Evolutionary conservation across 2,888 invertebrate species (phyloP).

Genomic region (Falcaria lacertinaria): DNA sequence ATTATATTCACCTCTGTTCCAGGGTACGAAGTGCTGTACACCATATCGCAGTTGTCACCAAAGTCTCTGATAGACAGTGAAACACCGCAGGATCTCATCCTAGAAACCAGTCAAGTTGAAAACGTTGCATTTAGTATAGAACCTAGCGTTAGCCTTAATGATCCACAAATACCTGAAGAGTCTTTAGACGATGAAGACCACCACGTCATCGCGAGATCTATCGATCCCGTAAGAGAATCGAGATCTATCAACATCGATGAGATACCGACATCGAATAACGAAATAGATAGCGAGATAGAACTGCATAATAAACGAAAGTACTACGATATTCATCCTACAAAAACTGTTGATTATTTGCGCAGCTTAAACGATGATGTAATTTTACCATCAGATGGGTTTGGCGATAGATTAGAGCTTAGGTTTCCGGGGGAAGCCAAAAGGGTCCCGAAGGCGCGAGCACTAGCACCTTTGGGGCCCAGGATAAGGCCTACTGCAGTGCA

Average conservation of each 20-base stretch:
- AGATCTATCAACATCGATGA: conserved; percentile 78
- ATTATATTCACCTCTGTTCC: conserved; percentile 38
- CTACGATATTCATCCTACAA: conserved; percentile 78
- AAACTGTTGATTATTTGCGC: conserved; percentile 56
- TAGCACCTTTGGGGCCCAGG: conserved; percentile 84
- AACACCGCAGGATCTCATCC: conserved; percentile 33
- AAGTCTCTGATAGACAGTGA: conserved; percentile 73
- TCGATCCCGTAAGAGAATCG: conserved; percentile 68
- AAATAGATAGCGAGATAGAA: conserved; percentile 80
- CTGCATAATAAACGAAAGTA: conserved; percentile 68
- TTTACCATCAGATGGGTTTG: conserved; percentile 58
- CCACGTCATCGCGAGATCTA: conserved; percentile 75
- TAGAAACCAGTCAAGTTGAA: conserved; percentile 56
- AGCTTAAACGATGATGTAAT: conserved; percentile 60
- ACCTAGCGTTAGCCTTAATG: conserved; percentile 42
- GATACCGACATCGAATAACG: conserved; percentile 74
- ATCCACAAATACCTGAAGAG: conserved; percentile 20
- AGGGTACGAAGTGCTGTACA: conserved; percentile 77
- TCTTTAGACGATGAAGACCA: conserved; percentile 50
- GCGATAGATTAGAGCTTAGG: conserved; percentile 66
- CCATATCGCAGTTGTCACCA: conserved; percentile 85
- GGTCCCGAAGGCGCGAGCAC: conserved; percentile 86
- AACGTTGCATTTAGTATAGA: conserved; percentile 61
- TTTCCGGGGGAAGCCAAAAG: conserved; percentile 87
- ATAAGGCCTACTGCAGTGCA: conserved; percentile 76